Base-by-base conservation (phyloP, 2,888 invertebrate species). In the Cecidostiba fungosa region DNA sequence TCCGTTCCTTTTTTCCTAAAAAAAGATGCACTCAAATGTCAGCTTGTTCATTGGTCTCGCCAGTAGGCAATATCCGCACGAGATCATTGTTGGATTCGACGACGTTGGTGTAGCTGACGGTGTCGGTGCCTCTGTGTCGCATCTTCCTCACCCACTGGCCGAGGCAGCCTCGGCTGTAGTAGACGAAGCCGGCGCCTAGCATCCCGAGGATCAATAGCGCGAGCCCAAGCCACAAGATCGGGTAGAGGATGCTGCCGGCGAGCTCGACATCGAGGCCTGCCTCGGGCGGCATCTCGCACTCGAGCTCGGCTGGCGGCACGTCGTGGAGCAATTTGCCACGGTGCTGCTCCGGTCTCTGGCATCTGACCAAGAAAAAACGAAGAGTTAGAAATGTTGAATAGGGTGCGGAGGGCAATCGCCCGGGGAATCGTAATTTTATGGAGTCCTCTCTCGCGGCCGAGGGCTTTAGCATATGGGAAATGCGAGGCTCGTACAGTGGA, bases 281-380 rank as follows among this genome's bases (percentile, higher is more conserved):
- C 39, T 39, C 69, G 10, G 39, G 87, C 85, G 76, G 76, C 6
- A 72, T 73, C 36, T 91, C 89, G 88, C 95, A 95, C 0, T 89
- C 89, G 87, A 95, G 93, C 88, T 94, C 94, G 72, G 94, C 92
- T 0, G 90, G 89, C 0, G 94, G 91, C 29, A 95, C 89, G 14
- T 94, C 94, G 89, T 94, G 94, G 39, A 95, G 91, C 3, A 93
- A 91, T 62, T 94, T 94, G 91, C 94, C 94, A 89, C 89, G 93
- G 0, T 94, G 90, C 0, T 91, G 87, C 0, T 90, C 88, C 12
- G 95, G 95, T 0, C 92, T 91, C 69, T 90, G 92, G 88, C 95
- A 95, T 89, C 95, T 95, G 94, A 70, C 50, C 80, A 79, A 47
- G 36, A 12, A 72, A 59, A 36, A 72, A 36, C 10, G 12, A 36